Conservation (phyloP, 2,113 vertebrate genomes). For the Bettongia penicillata region DNA sequence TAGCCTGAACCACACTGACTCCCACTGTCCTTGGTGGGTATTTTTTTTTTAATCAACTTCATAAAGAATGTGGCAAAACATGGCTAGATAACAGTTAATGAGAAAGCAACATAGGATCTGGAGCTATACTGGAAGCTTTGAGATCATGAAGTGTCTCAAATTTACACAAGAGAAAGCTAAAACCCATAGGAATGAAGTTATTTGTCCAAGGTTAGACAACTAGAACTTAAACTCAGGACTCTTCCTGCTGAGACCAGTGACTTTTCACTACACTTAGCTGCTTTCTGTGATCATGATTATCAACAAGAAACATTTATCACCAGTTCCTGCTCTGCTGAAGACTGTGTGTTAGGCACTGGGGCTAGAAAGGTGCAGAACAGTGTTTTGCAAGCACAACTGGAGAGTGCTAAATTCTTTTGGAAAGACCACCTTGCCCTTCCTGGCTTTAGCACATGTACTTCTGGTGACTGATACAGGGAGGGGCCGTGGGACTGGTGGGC, state of each 20-base stretch:
- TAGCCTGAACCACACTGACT: background rate
- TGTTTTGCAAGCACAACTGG: background rate
- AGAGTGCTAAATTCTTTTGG: background rate
- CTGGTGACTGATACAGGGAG: background rate
- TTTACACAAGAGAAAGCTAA: background rate
- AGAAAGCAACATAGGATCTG: background rate
- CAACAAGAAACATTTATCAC: background rate
- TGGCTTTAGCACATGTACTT: background rate
- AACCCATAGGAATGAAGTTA: background rate
- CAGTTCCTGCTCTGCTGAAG: background rate
- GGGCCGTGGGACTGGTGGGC: background rate
- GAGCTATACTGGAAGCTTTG: background rate
- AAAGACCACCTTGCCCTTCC: background rate
- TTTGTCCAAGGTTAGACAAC: background rate
- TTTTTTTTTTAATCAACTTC: background rate
- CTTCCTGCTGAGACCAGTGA: background rate
- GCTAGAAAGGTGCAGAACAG: background rate
- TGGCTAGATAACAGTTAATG: background rate
- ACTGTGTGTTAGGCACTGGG: background rate
- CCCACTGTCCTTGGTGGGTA: background rate
- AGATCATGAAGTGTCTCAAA: background rate
- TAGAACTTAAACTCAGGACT: background rate
- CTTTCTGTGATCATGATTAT: background rate
- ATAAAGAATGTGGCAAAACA: background rate
- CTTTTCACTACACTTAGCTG: background rate